phyloP scores from a whole-genome alignment of 2,797 vertebrate genomes.

The Hemibagrus guttatus region DNA sequence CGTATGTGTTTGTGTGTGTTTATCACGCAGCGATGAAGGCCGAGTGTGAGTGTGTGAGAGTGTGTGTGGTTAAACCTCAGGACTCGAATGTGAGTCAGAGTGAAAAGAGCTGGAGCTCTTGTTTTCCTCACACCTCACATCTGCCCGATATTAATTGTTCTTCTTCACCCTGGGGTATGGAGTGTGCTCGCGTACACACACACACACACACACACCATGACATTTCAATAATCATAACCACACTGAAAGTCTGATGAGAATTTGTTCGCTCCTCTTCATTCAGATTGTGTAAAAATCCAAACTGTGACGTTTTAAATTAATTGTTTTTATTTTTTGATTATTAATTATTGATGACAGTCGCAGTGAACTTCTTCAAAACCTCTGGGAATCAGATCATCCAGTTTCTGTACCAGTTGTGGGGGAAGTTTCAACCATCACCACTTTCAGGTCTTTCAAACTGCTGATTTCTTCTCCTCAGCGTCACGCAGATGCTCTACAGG shows the following conservation, averaged over 20 bases:
- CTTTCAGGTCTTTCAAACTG: neutral
- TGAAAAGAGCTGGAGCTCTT: neutral
- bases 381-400: neutral
- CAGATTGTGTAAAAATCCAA: neutral
- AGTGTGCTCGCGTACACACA: neutral
- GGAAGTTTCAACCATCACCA: neutral
- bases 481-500: neutral
- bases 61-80: neutral
- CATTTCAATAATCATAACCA: neutral
- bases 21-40: neutral
- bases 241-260: neutral
- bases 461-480: neutral
- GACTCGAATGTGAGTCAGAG: neutral
- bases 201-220: neutral
- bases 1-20: neutral
- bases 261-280: neutral
- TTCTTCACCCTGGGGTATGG: neutral
- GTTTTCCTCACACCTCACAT: constrained; percentile 1
- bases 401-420: neutral
- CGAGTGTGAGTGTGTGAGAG: neutral
- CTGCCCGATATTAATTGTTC: neutral
- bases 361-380: neutral
- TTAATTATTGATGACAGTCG: too few species aligned
- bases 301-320: too few species aligned
- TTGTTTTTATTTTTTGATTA: too few species aligned